Evolutionary conservation across 2,888 invertebrate species (phyloP).

Genomic region (Petrophora chlorosata): DNA sequence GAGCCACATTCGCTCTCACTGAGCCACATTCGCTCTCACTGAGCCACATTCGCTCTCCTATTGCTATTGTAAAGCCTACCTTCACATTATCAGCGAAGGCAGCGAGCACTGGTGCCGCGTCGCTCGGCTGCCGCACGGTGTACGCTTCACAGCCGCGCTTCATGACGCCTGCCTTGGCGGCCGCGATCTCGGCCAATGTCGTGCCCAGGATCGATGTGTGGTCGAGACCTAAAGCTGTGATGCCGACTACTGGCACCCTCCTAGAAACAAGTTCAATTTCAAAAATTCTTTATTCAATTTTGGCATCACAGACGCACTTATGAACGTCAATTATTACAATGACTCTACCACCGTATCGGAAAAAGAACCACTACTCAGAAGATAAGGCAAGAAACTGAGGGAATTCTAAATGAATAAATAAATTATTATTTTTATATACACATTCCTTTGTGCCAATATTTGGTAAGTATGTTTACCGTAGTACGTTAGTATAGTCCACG

Average conservation of each 20-base stretch:
- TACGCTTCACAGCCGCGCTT: slow-evolving; percentile 89
- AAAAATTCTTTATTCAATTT: too few species aligned
- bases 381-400: too few species aligned
- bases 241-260: slow-evolving; percentile 93
- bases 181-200: slow-evolving; percentile 94
- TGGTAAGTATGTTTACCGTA: slow-evolving; percentile 81
- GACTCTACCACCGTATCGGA: too few species aligned
- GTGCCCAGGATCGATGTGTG: slow-evolving; percentile 93
- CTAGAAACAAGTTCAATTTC: slow-evolving; percentile 73
- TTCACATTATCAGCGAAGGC: slow-evolving; percentile 85
- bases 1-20: too few species aligned
- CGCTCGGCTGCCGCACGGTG: slow-evolving; percentile 86
- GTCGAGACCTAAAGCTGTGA: slow-evolving; percentile 95
- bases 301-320: too few species aligned
- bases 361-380: too few species aligned
- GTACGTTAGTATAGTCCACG: slow-evolving; percentile 96
- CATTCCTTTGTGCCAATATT: too few species aligned
- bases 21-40: too few species aligned
- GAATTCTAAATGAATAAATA: too few species aligned
- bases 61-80: slow-evolving; percentile 75
- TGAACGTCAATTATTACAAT: too few species aligned
- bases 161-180: slow-evolving; percentile 98
- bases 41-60: too few species aligned
- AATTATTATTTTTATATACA: too few species aligned
- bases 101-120: slow-evolving; percentile 87